A percentile compares a stretch with the other conserved stretches of the same genome.
Evolutionary conservation across 35 echinoderm and acorn worm species (phyloP).

Genomic region (Ophiothrix spiculata): DNA sequence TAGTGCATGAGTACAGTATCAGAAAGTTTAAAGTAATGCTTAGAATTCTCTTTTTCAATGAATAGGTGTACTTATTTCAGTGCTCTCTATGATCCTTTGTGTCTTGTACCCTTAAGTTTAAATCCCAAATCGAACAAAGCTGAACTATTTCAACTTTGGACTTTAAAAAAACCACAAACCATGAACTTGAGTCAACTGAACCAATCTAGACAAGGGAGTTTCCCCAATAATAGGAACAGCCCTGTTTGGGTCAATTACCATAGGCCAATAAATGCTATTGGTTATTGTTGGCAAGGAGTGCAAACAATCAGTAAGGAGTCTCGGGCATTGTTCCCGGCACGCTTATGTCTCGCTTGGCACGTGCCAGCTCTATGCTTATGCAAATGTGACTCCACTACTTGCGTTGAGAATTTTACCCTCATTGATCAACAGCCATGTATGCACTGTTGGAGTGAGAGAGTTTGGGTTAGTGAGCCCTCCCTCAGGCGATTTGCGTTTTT

Average conservation of each 20-base stretch:
- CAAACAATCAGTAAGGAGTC: constrained; percentile 33
- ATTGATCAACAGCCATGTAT: neutral
- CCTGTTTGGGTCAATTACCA: constrained; percentile 45
- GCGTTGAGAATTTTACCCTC: neutral
- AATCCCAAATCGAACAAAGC: too few relatives aligned
- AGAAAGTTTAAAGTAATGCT: too few relatives aligned
- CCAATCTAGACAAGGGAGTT: neutral
- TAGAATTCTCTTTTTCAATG: too few relatives aligned
- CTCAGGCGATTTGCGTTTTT: constrained; percentile 9
- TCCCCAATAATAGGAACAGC: constrained; percentile 5
- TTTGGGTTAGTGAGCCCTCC: constrained; percentile 20
- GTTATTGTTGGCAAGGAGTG: constrained; percentile 21
- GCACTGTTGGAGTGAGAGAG: neutral
- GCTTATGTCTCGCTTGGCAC: constrained; percentile 6
- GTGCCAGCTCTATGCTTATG: constrained; percentile 39
- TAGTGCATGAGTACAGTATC: too few relatives aligned
- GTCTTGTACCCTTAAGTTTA: too few relatives aligned
- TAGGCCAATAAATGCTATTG: constrained; percentile 30
- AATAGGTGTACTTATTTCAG: too few relatives aligned
- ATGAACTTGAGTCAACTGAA: too few relatives aligned
- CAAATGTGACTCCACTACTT: constrained; percentile 21
- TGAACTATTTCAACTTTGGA: too few relatives aligned
- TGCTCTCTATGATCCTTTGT: too few relatives aligned
- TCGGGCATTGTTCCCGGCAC: constrained; percentile 39
- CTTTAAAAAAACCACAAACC: too few relatives aligned